Evolutionary conservation across 2,113 vertebrate genomes (phyloP).

Genomic region (Glaucomys volans): DNA sequence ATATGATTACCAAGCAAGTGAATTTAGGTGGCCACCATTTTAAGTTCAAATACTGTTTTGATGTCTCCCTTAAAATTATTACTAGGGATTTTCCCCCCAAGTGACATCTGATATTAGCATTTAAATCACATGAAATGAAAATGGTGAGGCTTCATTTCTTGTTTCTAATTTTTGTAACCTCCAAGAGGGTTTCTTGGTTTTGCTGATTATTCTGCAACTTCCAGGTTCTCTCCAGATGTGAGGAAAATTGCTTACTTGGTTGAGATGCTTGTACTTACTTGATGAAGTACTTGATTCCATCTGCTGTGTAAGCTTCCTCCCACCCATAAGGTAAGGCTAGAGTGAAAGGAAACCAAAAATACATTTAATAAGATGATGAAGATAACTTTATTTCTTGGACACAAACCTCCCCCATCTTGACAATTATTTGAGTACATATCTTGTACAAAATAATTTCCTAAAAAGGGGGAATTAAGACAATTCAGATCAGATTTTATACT

Average conservation of each 20-base stretch:
- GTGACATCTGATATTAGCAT: constrained; percentile 62
- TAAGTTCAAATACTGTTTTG: constrained; percentile 35
- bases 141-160: constrained; percentile 62
- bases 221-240: constrained; percentile 82
- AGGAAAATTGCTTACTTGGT: constrained; percentile 80
- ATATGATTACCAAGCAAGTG: not conserved
- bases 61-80: constrained; percentile 50
- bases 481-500: constrained; percentile 58
- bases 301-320: constrained; percentile 95
- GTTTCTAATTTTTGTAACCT: constrained; percentile 74
- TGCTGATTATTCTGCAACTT: constrained; percentile 77
- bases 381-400: constrained; percentile 71
- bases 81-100: not conserved
- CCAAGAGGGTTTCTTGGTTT: constrained; percentile 69
- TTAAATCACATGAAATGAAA: constrained; percentile 74
- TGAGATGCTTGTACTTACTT: constrained; percentile 90
- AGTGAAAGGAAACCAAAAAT: constrained; percentile 76
- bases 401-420: constrained; percentile 57
- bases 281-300: constrained; percentile 95
- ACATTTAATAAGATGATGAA: constrained; percentile 74
- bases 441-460: constrained; percentile 66
- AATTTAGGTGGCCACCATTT: not conserved
- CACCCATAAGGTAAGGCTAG: constrained; percentile 93
- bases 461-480: constrained; percentile 69
- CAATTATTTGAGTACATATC: constrained; percentile 66